A percentile compares a stretch with the other conserved stretches of the same genome.
These are phyloP conservation scores for Diarsia mendica DNA, from an alignment of 2,888 invertebrate species.

Conservation along the genomic window DNA sequence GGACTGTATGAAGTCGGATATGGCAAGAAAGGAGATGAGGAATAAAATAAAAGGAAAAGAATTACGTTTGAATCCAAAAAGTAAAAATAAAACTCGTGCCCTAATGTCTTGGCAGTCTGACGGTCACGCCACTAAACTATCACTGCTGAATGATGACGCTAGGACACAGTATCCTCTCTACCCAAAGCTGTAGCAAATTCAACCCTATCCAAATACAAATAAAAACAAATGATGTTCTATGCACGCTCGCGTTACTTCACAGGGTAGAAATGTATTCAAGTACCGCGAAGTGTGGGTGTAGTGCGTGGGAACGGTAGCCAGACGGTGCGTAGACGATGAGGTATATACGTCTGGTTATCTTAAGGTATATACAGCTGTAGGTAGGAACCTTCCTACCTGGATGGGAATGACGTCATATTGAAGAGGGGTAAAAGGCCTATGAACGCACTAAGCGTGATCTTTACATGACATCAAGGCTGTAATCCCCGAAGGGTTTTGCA, in stretches of 20 bases:
- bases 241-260: conserved; percentile 1
- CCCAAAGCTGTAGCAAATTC: too few species aligned
- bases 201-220: not conserved
- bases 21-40: too few species aligned
- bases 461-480: not conserved
- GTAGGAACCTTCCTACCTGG: not conserved
- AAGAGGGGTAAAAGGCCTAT: not conserved
- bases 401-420: not conserved
- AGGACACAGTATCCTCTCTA: not conserved
- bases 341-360: not conserved
- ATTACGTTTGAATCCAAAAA: too few species aligned
- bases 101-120: too few species aligned
- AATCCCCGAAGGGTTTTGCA: too few species aligned
- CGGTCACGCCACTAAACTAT: too few species aligned
- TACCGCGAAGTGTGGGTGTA: conserved; percentile 20
- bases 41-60: too few species aligned
- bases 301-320: conserved; percentile 41
- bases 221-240: conserved; percentile 2
- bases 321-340: conserved; percentile 25
- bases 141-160: not conserved
- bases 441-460: not conserved
- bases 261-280: conserved; percentile 18
- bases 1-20: too few species aligned
- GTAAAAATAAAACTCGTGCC: too few species aligned
- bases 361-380: not conserved